A percentile compares a stretch with the other conserved stretches of the same genome.
phyloP scores from a whole-genome alignment of 2,888 invertebrate genomes.

The Meiosimyza decipiens region DNA sequence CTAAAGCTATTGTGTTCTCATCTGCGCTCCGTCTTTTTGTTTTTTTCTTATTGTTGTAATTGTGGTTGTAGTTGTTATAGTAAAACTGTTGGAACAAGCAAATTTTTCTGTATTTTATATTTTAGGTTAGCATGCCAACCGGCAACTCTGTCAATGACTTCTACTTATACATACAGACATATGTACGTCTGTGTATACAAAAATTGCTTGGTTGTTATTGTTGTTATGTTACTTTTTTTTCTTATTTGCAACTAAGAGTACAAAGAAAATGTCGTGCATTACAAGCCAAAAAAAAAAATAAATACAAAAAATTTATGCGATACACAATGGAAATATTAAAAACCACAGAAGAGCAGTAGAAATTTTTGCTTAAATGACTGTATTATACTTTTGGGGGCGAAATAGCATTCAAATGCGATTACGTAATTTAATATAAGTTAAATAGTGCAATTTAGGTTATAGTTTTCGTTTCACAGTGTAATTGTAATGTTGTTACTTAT shows the following conservation, averaged over 20 bases:
- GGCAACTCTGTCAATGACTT: conserved; percentile 35
- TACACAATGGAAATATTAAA: no score
- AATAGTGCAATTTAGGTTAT: no score
- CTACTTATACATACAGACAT: conserved; percentile 1
- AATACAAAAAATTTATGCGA: no score
- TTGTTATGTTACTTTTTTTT: not conserved
- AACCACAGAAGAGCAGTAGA: no score
- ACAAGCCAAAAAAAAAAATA: no score
- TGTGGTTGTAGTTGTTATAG: conserved; percentile 3
- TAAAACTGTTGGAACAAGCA: not conserved
- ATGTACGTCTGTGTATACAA: conserved; percentile 1
- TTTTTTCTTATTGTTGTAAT: conserved; percentile 23
- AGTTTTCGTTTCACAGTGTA: not conserved
- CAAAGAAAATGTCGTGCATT: not conserved
- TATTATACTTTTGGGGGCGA: no score
- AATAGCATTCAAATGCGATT: not conserved
- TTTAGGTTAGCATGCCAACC: conserved; percentile 49
- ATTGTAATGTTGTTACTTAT: no score
- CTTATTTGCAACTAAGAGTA: conserved; percentile 6
- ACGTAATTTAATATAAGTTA: conserved; percentile 11
- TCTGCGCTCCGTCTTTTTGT: not conserved
- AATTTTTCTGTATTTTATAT: conserved; percentile 24
- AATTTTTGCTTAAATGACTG: no score
- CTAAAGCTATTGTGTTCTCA: not conserved
- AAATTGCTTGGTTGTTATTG: not conserved